A percentile compares a stretch with the other conserved stretches of the same genome.
Conservation (phyloP, 2,113 vertebrate genomes). For the Megalops atlanticus region DNA sequence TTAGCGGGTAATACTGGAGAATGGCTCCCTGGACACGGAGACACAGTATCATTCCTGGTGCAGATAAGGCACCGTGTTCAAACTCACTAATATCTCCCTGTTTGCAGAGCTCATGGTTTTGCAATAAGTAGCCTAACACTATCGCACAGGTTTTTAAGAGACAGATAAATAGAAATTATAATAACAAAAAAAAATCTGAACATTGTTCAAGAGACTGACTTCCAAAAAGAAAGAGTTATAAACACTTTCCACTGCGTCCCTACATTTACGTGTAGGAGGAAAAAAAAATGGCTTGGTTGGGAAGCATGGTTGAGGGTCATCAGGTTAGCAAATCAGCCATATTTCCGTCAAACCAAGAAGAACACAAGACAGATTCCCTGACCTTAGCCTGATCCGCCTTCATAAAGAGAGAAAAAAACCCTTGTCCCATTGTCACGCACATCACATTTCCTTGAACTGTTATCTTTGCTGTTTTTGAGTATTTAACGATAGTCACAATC, state of each 20-base stretch:
- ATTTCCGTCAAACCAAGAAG: not conserved
- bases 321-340: not conserved
- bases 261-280: not conserved
- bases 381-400: not conserved
- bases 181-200: conserved; percentile 1
- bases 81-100: not conserved
- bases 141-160: not conserved
- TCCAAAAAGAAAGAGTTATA: conserved; percentile 18
- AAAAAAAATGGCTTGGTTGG: not conserved
- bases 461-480: not conserved
- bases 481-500: not conserved
- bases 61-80: not conserved
- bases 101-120: not conserved
- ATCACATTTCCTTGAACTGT: not conserved
- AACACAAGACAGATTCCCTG: not conserved
- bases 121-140: conserved; percentile 2
- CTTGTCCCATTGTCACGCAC: not conserved
- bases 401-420: not conserved
- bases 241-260: not conserved
- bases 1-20: not conserved
- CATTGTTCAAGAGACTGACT: conserved; percentile 20
- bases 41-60: not conserved
- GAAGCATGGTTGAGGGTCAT: not conserved
- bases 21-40: not conserved
- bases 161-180: not conserved